Base-by-base conservation (phyloP, 2,888 invertebrate genomes). In the Zaprionus obscuricornis region DNA sequence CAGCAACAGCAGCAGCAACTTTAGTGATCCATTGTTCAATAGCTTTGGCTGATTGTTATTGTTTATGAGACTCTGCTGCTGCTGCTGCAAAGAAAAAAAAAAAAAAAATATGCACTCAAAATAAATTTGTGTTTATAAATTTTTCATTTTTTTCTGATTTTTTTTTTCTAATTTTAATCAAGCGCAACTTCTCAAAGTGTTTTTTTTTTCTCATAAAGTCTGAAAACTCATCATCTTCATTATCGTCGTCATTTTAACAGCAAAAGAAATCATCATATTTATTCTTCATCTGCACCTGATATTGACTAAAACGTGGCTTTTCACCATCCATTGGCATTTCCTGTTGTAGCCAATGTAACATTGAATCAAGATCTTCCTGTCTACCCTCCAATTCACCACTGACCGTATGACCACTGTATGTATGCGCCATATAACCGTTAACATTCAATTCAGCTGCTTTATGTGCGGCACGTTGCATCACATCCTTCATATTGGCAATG, bases 21-120 rank as follows among this genome's bases (percentile, higher is more conserved):
- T 37, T 34, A 42, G 10, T 60, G 70, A 72, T 70, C 77, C 71
- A 83, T 75, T 75, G 75, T 73, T 79, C 81, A 66, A 83, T 78
- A 58, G 54, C 34, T 55, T 46, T 42, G 54, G 47, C 39, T 57
- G 72, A 74, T 81, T 77, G 72, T 71, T 82, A 75, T 78, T 73
- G 75, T 73, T 78, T 77, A 77, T 72, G 67, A 57, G 66, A 58
- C 20, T 37, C 13, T 24, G 29, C n/a, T 10, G 29, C 4, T 8
- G n/a, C 6, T 10, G n/a, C n/a, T 8, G 45, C 26, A 29, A 36
- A 27, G n/a, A 52, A 64, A 62, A 64, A 58, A 27, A 45, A n/a
- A n/a, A n/a, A n/a, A n/a, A n/a, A n/a, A n/a, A 63, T 56, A 60
- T 77, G 76, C 77, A 81, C 84, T 81, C 62, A 42, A 84, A 84